These are phyloP conservation scores for Megamerina dolium DNA, from an alignment of 2,888 invertebrate genomes.

Conservation along the genomic window DNA sequence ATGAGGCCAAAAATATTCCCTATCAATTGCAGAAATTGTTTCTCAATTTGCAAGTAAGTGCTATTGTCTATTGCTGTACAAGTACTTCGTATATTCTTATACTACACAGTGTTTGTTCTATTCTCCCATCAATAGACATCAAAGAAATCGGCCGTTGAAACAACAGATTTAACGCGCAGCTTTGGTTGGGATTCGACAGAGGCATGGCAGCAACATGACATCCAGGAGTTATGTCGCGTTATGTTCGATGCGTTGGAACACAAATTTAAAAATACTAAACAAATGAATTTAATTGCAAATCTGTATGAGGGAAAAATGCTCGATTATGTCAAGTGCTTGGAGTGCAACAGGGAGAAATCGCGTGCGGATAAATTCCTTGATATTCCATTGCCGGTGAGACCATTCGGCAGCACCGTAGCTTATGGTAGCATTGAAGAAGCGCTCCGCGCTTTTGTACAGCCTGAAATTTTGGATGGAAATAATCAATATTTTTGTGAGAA, in stretches of 20 bases:
- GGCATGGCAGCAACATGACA: constrained; percentile 90
- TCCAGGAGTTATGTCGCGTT: constrained; percentile 81
- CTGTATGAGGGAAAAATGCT: constrained; percentile 74
- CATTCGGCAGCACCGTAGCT: constrained; percentile 70
- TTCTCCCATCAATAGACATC: constrained; percentile 59
- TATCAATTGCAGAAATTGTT: constrained; percentile 82
- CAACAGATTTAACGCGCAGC: constrained; percentile 77
- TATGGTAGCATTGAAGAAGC: constrained; percentile 81
- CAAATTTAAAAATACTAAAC: constrained; percentile 75
- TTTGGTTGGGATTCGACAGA: constrained; percentile 88
- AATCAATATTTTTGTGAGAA: constrained; percentile 85
- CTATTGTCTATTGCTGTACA: neutral
- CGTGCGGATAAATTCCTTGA: constrained; percentile 78
- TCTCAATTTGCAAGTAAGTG: constrained; percentile 66
- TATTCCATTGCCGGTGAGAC: constrained; percentile 77
- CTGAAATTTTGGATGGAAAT: constrained; percentile 73
- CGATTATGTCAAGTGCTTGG: constrained; percentile 83
- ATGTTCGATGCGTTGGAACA: constrained; percentile 87
- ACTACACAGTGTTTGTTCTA: no score
- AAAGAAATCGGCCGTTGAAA: constrained; percentile 71
- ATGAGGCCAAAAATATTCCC: constrained; percentile 69
- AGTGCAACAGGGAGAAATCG: constrained; percentile 76
- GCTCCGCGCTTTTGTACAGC: constrained; percentile 73
- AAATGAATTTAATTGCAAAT: constrained; percentile 73
- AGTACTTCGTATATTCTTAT: no score